Conservation (phyloP, 1,140 invertebrate species). For the Babylonia areolata region DNA sequence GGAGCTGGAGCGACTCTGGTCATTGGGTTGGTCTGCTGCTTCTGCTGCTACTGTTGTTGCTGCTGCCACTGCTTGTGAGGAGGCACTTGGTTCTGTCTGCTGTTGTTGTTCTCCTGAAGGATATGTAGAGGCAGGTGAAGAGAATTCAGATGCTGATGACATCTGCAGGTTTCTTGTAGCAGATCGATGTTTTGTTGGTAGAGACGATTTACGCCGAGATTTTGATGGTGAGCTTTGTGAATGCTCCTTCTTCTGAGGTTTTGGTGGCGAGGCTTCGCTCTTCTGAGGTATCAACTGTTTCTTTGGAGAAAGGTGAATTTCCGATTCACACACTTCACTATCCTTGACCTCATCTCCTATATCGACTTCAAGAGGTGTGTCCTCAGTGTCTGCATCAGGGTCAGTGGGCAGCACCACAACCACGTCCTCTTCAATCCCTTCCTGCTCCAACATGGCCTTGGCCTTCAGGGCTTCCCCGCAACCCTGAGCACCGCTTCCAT, state of each 20-base stretch:
- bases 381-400: slow-evolving; percentile 47
- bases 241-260: slow-evolving; percentile 47
- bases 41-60: too few relatives aligned
- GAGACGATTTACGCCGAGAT: slow-evolving; percentile 59
- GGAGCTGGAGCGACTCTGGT: neutral
- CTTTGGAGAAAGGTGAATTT: slow-evolving; percentile 62
- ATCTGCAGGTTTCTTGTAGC: neutral
- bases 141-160: neutral
- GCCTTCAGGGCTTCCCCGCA: slow-evolving; percentile 33
- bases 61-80: neutral
- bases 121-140: neutral
- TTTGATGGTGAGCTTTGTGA: slow-evolving; percentile 37
- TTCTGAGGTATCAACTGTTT: slow-evolving; percentile 50
- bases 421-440: slow-evolving; percentile 64
- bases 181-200: slow-evolving; percentile 41
- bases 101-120: neutral
- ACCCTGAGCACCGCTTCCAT: neutral
- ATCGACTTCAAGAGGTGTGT: slow-evolving; percentile 28
- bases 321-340: slow-evolving; percentile 36
- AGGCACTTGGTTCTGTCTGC: neutral
- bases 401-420: slow-evolving; percentile 71
- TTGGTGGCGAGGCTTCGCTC: slow-evolving; percentile 40
- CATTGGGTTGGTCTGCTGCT: neutral
- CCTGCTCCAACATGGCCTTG: slow-evolving; percentile 59
- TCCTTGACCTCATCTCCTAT: slow-evolving; percentile 36